Percentiles rank a stretch among this genome's conserved stretches.
Evolutionary conservation across 1,140 invertebrate genomes (phyloP).

Genomic region (Heliconius himera): DNA sequence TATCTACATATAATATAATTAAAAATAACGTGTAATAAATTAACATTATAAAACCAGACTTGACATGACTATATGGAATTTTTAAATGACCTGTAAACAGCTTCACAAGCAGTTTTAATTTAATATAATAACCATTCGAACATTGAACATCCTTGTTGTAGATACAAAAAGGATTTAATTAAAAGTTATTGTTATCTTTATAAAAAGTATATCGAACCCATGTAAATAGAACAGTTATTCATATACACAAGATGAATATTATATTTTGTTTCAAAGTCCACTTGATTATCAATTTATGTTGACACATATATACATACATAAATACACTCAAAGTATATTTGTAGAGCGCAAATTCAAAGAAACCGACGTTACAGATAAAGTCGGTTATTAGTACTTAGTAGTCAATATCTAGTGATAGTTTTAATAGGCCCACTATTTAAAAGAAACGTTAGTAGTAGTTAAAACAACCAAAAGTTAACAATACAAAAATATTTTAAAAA

Average conservation of each 20-base stretch:
- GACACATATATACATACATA: background rate
- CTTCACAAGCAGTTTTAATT: no score
- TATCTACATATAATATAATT: no score
- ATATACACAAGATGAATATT: background rate
- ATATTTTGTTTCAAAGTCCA: slow-evolving; percentile 15
- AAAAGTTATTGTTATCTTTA: background rate
- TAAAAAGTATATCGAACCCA: background rate
- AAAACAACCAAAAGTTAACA: no score
- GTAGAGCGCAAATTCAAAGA: slow-evolving; percentile 17
- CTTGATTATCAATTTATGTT: background rate
- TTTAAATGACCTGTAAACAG: no score
- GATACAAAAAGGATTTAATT: no score
- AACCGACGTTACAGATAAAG: background rate
- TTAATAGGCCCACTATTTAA: background rate
- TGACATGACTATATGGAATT: no score
- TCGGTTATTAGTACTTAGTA: background rate
- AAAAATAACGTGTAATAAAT: no score
- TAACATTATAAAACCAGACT: no score
- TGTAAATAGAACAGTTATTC: background rate
- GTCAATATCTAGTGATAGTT: background rate
- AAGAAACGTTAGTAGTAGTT: background rate
- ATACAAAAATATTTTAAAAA: no score
- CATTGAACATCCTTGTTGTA: no score
- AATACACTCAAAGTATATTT: background rate
- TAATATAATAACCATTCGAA: no score